Evolutionary conservation across 1,140 invertebrate genomes (phyloP), one percentile per base, ranked within the genome.

Genomic region (Heliconius congener): DNA sequence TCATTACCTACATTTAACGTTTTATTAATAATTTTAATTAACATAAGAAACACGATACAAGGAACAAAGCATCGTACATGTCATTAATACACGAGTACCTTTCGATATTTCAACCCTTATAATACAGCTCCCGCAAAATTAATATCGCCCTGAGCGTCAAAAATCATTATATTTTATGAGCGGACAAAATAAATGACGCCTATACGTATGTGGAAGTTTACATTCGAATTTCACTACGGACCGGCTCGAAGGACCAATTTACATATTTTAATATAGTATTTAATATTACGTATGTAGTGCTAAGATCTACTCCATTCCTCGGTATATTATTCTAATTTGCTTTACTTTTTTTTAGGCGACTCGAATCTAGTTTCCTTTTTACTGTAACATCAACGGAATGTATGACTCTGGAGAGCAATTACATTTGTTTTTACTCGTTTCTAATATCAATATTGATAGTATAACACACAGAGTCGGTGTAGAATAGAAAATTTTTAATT

Each of bases 151-250:
- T 87, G 84, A 87, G 89, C 88, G 91, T 91, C 92, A 93, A 93
- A 94, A 94, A 93, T 93, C 90, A 94, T 94, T 93, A 94, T 93
- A 94, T 93, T 94, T 94, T 93, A 94, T 92, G 90, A 81, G 83
- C 86, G 91, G 88, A 84, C 89, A 82, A 91, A 94, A 93, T 92
- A 94, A 93, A 93, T 93, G 93, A 85, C 88, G 89, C 90, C 91
- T 93, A 92, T 94, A 93, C 86, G 88, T 94, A 93, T 85, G 88
- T 85, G 88, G 91, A 94, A 94, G 91, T 94, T 93, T 93, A 93
- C 91, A 94, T 94, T 94, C 91, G 93, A 93, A 94, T 93, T 92
- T 89, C 87, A 90, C 84, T 89, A 85, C 85, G 84, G 90, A 88
- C 91, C 88, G 88, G 84, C 90, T 94, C 91, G 82, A 84, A 93